Evolutionary conservation across 2,888 invertebrate species (phyloP), one percentile per base, ranked within the genome.

Genomic region (Eilema depressum): DNA sequence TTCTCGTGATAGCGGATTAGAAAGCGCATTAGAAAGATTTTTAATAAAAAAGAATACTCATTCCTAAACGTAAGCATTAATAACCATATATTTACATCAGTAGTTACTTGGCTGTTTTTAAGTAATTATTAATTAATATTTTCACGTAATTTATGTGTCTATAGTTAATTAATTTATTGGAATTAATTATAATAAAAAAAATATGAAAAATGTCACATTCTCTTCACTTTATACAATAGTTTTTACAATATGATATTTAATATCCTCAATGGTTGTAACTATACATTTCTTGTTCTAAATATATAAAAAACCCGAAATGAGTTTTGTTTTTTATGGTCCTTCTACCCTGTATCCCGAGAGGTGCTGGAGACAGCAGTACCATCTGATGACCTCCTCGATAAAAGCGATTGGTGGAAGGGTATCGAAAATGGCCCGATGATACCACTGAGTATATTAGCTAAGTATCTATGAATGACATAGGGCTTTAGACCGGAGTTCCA

Each of bases 221-320:
- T 94, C 94, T 94, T 95, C 95, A 94, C 93, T 94, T 94, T 95
- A 93, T 95, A 95, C 95, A 95, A 95, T 95, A 95, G 95, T 93
- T 95, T 95, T 95, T 95, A 95, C 94, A 95, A 95, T 95, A 95
- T 92, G 95, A 95, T 95, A 95, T 95, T 94, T 95, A 95, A 95
- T 95, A 95, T 95, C 95, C 94, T 95, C 95, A 92, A 95, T 95
- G 95, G 95, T 95, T 95, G 95, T 95, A 95, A 95, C 94, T 95
- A 95, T 95, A 95, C 95, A 95, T 95, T 95, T 95, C 95, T 95
- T 95, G 95, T 95, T 95, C 95, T 95, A 95, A 95, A 95, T 95
- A 95, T 95, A 95, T 95, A 94, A 94, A 95, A 93, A 93, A 94
- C 92, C 90, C 92, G 87, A 86, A 89, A 74, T 69, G 70, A 77